A percentile compares a stretch with the other conserved stretches of the same genome.
Evolutionary conservation across 2,888 invertebrate genomes (phyloP).

Genomic region (Nemurella pictetii): DNA sequence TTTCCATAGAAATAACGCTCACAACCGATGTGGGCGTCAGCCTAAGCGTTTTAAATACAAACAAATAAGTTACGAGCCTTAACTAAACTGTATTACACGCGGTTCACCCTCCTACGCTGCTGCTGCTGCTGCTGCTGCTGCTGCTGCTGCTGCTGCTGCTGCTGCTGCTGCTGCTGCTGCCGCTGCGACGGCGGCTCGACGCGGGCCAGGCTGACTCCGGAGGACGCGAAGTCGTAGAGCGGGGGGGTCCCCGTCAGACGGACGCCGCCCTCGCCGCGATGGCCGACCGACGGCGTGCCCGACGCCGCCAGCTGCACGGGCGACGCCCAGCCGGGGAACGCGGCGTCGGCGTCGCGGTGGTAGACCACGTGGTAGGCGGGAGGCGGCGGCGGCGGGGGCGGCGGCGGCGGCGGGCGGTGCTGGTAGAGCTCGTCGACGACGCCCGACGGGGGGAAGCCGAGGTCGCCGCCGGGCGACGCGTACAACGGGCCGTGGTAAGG

Average conservation of each 20-base stretch:
- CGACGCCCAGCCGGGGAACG: neutral
- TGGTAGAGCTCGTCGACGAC: too few relatives aligned
- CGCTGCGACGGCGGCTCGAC: neutral
- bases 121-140: too few relatives aligned
- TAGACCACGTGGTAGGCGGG: neutral
- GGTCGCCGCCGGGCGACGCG: neutral
- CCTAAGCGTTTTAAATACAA: too few relatives aligned
- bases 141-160: too few relatives aligned
- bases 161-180: too few relatives aligned
- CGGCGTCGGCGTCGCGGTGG: neutral
- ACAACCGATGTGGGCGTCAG: too few relatives aligned
- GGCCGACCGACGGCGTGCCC: neutral
- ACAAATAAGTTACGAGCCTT: too few relatives aligned
- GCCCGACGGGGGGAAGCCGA: neutral
- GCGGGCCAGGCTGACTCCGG: neutral
- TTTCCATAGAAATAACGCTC: too few relatives aligned
- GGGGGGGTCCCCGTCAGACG: neutral
- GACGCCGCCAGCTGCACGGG: constrained; percentile 1
- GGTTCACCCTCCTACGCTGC: too few relatives aligned
- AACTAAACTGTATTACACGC: too few relatives aligned
- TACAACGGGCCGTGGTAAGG: too few relatives aligned
- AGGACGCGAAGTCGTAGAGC: neutral
- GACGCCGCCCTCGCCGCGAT: neutral
- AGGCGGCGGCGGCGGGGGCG: neutral
- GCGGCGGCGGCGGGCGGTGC: neutral